phyloP scores from a whole-genome alignment of 2,113 vertebrate species.

The Corythoichthys haematopterus region DNA sequence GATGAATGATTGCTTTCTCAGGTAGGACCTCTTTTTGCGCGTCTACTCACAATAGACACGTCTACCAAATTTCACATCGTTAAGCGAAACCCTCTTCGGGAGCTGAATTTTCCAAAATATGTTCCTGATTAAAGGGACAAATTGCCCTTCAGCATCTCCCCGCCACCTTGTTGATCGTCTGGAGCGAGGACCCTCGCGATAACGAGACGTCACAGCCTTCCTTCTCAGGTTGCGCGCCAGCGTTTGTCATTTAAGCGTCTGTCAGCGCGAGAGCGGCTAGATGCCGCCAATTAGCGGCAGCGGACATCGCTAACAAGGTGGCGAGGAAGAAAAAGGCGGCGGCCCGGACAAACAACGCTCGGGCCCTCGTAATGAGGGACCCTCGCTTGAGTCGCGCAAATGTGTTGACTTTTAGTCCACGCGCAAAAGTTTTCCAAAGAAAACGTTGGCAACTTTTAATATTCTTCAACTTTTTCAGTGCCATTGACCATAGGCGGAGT shows the following conservation, averaged over 20 bases:
- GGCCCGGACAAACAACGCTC: not conserved
- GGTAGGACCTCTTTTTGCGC: too few species aligned
- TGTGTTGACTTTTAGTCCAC: not conserved
- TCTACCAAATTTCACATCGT: not conserved
- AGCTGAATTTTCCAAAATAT: not conserved
- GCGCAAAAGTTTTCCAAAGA: too few species aligned
- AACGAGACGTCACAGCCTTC: conserved; percentile 1
- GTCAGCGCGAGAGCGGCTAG: not conserved
- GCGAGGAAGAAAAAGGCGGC: not conserved
- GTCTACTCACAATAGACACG: too few species aligned
- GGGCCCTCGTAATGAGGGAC: conserved; percentile 1
- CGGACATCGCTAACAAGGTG: conserved; percentile 7
- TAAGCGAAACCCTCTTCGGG: not conserved
- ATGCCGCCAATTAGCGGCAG: not conserved
- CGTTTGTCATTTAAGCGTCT: conserved; percentile 8
- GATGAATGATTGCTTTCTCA: too few species aligned
- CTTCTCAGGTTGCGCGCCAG: not conserved
- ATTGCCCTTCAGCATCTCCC: not conserved
- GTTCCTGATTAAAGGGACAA: conserved; percentile 1
- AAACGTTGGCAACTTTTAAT: too few species aligned
- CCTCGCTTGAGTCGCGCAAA: not conserved
- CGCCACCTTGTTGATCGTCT: not conserved
- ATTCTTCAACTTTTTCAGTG: too few species aligned
- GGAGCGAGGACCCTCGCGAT: not conserved
- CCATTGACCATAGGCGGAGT: too few species aligned